Evolutionary conservation across 1,140 invertebrate genomes (phyloP).

Genomic region (Elysia chlorotica): DNA sequence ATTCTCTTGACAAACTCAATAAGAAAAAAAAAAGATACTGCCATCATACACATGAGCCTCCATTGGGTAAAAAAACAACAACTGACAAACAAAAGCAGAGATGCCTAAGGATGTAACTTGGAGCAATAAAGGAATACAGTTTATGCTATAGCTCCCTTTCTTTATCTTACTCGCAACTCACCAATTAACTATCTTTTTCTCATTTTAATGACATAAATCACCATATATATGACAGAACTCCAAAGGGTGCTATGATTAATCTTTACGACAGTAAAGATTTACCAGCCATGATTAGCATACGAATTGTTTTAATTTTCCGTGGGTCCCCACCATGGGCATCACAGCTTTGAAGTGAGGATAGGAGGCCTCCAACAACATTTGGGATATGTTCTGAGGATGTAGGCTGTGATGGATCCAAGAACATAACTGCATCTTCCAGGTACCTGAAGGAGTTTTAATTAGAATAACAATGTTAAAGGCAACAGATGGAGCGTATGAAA

Average conservation of each 20-base stretch:
- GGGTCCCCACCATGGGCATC: constrained; percentile 73
- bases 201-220: background rate
- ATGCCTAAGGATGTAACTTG: no score
- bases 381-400: constrained; percentile 83
- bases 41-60: no score
- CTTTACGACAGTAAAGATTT: constrained; percentile 59
- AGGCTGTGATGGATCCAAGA: constrained; percentile 76
- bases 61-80: no score
- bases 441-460: constrained; percentile 77
- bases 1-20: no score
- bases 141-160: no score
- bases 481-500: no score
- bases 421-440: constrained; percentile 85
- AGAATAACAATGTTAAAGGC: no score
- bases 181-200: background rate
- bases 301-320: constrained; percentile 72
- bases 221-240: background rate
- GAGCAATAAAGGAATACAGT: no score
- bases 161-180: background rate
- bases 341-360: constrained; percentile 75
- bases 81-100: no score
- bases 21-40: no score
- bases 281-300: constrained; percentile 81
- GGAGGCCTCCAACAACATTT: constrained; percentile 76
- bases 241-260: no score